phyloP scores from a whole-genome alignment of 2,888 invertebrate species.

The Scaptodrosophila latifasciaeformis region DNA sequence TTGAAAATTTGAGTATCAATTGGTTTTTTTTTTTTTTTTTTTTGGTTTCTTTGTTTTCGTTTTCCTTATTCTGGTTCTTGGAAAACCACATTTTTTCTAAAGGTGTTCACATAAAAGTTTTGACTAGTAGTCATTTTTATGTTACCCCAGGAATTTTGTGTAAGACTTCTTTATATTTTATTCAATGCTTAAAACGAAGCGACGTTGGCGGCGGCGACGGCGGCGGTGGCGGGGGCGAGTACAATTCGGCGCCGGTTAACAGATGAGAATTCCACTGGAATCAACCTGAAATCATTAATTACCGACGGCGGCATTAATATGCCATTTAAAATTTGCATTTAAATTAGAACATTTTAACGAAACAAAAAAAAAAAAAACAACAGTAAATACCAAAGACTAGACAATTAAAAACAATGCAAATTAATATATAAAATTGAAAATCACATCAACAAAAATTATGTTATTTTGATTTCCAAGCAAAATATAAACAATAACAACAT shows the following conservation, averaged over 20 bases:
- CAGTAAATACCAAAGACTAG: conserved; percentile 20
- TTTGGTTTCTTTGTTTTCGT: conserved; percentile 22
- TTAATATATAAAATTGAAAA: conserved; percentile 8
- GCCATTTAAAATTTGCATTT: conserved; percentile 55
- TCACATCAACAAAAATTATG: conserved; percentile 18
- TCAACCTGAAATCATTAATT: conserved; percentile 51
- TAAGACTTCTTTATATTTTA: too few relatives aligned
- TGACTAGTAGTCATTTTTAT: too few relatives aligned
- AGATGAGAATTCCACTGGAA: too few relatives aligned
- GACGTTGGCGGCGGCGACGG: too few relatives aligned
- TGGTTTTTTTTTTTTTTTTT: conserved; percentile 25
- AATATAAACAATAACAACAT: conserved; percentile 4
- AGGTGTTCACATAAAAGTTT: too few relatives aligned
- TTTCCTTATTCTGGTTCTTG: too few relatives aligned
- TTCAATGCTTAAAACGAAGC: too few relatives aligned
- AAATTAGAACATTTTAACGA: conserved; percentile 56
- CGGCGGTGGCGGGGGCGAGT: too few relatives aligned
- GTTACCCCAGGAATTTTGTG: too few relatives aligned
- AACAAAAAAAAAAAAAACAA: too few relatives aligned
- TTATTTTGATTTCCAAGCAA: conserved; percentile 10
- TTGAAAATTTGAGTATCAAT: conserved; percentile 39
- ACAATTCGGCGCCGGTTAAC: conserved; percentile 42
- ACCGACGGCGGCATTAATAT: conserved; percentile 42
- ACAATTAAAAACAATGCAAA: background rate
- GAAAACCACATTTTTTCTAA: too few relatives aligned